Evolutionary conservation across 2,113 vertebrate species (phyloP).

Genomic region (Protobothrops flavoviridis): DNA sequence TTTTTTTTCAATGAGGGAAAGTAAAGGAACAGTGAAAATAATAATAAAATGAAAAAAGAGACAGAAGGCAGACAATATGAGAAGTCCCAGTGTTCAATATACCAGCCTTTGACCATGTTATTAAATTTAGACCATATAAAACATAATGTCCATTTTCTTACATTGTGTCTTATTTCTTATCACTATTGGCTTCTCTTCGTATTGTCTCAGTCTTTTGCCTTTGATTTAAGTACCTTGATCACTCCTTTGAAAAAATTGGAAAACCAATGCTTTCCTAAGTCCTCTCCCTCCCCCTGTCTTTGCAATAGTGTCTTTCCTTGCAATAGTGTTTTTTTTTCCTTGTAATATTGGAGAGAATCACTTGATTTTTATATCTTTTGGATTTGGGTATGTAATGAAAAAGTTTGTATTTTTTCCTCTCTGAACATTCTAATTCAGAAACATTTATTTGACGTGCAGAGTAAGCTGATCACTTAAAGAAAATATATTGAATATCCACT

Average conservation of each 20-base stretch:
- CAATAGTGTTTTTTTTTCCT: not conserved
- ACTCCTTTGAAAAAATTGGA: not conserved
- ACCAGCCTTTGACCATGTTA: not conserved
- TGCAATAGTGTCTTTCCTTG: not conserved
- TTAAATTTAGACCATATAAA: not conserved
- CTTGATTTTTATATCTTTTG: not conserved
- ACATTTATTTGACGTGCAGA: not conserved
- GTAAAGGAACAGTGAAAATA: not conserved
- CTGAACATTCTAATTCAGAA: not conserved
- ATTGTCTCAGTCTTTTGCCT: not conserved
- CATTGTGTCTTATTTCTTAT: not conserved
- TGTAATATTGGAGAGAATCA: not conserved
- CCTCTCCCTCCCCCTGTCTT: not conserved
- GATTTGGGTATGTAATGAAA: not conserved
- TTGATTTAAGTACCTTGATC: not conserved
- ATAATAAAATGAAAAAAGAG: not conserved
- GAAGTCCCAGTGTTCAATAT: not conserved
- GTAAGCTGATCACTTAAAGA: not conserved
- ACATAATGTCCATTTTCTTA: not conserved
- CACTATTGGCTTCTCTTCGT: not conserved
- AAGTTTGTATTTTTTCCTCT: not conserved
- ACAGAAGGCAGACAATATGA: not conserved
- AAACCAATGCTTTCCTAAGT: not conserved
- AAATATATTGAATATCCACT: not conserved
- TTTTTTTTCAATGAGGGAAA: not conserved